Conservation (phyloP, 1,140 invertebrate genomes). For the Leguminivora glycinivorella region DNA sequence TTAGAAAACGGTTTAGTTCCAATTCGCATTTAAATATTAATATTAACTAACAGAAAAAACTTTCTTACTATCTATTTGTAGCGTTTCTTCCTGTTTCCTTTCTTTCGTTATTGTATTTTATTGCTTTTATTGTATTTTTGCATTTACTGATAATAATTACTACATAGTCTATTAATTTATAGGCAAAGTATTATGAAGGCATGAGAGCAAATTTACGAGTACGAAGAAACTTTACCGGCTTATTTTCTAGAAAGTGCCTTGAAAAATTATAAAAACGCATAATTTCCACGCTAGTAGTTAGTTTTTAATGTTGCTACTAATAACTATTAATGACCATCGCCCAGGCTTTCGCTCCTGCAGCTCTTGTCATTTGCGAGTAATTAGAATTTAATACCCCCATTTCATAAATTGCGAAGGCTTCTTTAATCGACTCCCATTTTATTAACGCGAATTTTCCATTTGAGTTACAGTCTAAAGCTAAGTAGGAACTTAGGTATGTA, state of each 20-base stretch:
- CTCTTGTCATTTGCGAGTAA: slow-evolving; percentile 67
- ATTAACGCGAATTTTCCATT: not conserved
- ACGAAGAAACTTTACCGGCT: not conserved
- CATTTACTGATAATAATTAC: too few relatives aligned
- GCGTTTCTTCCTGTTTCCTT: too few relatives aligned
- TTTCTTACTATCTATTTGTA: too few relatives aligned
- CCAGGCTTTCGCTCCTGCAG: slow-evolving; percentile 50
- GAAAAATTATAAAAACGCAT: slow-evolving; percentile 46
- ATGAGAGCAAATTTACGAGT: not conserved
- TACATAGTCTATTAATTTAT: too few relatives aligned
- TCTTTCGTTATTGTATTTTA: too few relatives aligned
- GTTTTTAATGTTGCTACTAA: slow-evolving; percentile 66
- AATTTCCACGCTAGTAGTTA: slow-evolving; percentile 60
- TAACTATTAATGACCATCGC: slow-evolving; percentile 63
- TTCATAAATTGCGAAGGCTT: slow-evolving; percentile 52
- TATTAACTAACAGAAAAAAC: too few relatives aligned
- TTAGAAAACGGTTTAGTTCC: too few relatives aligned
- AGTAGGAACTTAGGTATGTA: not conserved
- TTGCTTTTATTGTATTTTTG: too few relatives aligned
- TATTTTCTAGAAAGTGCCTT: not conserved
- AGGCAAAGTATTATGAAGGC: too few relatives aligned
- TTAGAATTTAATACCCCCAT: slow-evolving; percentile 53
- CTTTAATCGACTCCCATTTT: slow-evolving; percentile 9
- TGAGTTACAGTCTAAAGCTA: not conserved
- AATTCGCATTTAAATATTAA: too few relatives aligned